Evolutionary conservation across 2,888 invertebrate genomes (phyloP), one percentile per base, ranked within the genome.

Genomic region (Chorisops tibialis): DNA sequence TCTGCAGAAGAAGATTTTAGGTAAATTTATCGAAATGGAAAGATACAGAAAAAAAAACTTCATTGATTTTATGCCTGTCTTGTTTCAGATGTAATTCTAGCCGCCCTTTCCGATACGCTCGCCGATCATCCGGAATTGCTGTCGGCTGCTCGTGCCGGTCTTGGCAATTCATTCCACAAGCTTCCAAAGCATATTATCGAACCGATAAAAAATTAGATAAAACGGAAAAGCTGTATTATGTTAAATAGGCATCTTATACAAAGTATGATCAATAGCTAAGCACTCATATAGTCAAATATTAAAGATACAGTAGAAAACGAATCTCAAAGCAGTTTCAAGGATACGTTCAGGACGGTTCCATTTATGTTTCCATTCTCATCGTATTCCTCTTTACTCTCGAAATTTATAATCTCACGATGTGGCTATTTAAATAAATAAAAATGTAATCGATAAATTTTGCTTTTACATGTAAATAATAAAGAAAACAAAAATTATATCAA

Each of bases 1-100:
- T 63, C 81, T 90, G 67, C 88, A 89, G 76, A 88, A 88, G 79
- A 88, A 88, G 81, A 87, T 91, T 54, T 81, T 90, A 63, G 87
- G 90, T 89, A 75, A 21, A 12, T 16, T 51, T 35, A 37, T 22
- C 11, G n/a, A 7, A 48, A 48, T 48, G n/a, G 24, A 16, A 4
- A 45, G 9, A 61, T 51, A 24, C 4, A 38, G 19, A 19, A 47
- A 19, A 47, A 47, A 12, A n/a, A 12, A 16, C 19, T 22, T 19
- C 19, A 48, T 48, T 22, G 19, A 22, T 48, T 30, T 12, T 21
- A 41, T 54, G 38, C 19, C 54, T 24, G 37, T 11, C 52, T 56
- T 62, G 67, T 61, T 77, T 18, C 74, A 89, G 89, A 88, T 72
- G 86, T 89, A n/a, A 81, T 89, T 75, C 85, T 89, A 65, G 86